Evolutionary conservation across 1,140 invertebrate genomes (phyloP), one percentile per base, ranked within the genome.

Genomic region (Andrena cerasifolii): DNA sequence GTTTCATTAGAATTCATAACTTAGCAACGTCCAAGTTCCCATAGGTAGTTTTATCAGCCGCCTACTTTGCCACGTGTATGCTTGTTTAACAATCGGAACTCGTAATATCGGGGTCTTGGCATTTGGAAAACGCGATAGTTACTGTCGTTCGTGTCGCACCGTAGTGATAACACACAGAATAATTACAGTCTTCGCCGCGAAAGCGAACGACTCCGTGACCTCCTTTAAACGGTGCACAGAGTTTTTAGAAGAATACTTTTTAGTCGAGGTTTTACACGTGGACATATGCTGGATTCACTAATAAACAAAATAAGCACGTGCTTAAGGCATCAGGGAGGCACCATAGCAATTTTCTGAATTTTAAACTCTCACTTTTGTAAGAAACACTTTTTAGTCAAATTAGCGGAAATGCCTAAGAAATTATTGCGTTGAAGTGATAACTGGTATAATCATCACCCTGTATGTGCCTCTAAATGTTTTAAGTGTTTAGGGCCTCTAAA

Each of bases 1-100:
- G 24, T 53, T 65, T 4, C 47, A 74, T 63, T 63, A 51, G 26
- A 51, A 74, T 65, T 65, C 47, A 65, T 65, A 53, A 65, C 59
- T 74, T 65, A 73, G 62, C 70, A 53, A 73, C 70, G 24, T 61
- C 21, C 45, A n/a, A 6, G 70, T 54, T 43, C 31, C 24, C 12
- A 28, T 54, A 53, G 59, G 31, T 40, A 8, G 8, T 21, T 21
- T 75, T 75, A 75, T 75, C 62, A 54, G 47, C 1, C 16, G 45
- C 62, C 26, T n/a, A 56, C n/a, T 67, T 56, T 24, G 16, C 62
- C 36, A 45, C 36, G 51, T 75, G 43, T 66, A 56, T 56, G 62
- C n/a, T 28, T 5, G 62, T 43, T 16, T 33, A 66, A 53, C 61
- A 49, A 66, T 54, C 18, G 49, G n/a, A 43, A 43, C 33, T 65